A percentile compares a stretch with the other conserved stretches of the same genome.
Evolutionary conservation across 2,797 vertebrate genomes (phyloP).

Genomic region (Pyrocephalus nanus): DNA sequence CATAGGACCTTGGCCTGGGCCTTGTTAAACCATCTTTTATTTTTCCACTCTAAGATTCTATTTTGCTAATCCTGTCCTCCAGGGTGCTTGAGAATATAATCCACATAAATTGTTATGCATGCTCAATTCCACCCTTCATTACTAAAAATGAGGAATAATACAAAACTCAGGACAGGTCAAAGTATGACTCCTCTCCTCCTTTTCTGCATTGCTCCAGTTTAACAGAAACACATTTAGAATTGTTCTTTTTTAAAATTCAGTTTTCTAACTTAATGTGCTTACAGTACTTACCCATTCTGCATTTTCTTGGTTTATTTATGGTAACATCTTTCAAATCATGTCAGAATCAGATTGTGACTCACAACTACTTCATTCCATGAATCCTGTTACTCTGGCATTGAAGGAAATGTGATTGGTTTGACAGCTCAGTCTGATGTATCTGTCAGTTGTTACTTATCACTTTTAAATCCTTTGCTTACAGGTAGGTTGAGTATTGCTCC

Average conservation of each 20-base stretch:
- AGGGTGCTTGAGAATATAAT: not conserved
- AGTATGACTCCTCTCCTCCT: not conserved
- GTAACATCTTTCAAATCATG: constrained; percentile 14
- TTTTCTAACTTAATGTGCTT: not conserved
- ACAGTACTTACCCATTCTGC: not conserved
- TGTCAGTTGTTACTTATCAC: constrained; percentile 41
- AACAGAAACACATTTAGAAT: not conserved
- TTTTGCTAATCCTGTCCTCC: not conserved
- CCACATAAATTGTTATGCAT: not conserved
- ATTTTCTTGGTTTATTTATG: constrained; percentile 42
- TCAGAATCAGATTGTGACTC: constrained; percentile 38
- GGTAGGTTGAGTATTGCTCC: constrained; percentile 27
- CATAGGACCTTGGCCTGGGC: not conserved
- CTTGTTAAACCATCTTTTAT: not conserved
- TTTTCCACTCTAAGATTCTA: not conserved
- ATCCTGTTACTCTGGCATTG: not conserved
- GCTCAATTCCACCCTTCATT: not conserved
- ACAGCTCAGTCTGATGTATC: constrained; percentile 43
- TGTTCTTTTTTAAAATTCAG: not conserved
- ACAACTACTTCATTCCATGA: constrained; percentile 2
- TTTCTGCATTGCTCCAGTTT: not conserved
- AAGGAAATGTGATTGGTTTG: constrained; percentile 29
- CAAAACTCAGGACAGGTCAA: not conserved
- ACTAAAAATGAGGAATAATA: not conserved
- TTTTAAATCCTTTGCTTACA: constrained; percentile 55